Evolutionary conservation across 2,888 invertebrate genomes (phyloP).

Genomic region (Acleris laterana): DNA sequence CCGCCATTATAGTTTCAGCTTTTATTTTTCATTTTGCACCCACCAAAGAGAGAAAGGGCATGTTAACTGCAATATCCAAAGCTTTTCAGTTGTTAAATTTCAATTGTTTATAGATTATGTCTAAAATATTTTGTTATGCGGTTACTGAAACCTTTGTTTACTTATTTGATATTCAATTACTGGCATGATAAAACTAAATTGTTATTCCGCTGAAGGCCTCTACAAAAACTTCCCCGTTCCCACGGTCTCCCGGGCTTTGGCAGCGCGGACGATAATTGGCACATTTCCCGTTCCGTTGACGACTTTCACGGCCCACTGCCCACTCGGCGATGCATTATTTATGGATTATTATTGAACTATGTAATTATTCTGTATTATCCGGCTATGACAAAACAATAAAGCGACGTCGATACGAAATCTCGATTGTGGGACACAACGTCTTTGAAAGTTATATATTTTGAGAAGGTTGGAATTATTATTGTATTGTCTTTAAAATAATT

Average conservation of each 20-base stretch:
- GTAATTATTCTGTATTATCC: conserved; percentile 17
- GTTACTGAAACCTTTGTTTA: conserved; percentile 4
- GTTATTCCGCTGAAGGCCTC: conserved; percentile 23
- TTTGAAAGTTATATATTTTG: too few relatives aligned
- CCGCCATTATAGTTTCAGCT: conserved; percentile 28
- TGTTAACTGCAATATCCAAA: conserved; percentile 2
- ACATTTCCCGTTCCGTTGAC: conserved; percentile 57
- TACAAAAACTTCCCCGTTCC: conserved; percentile 29
- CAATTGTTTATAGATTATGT: neutral
- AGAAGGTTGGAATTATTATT: too few relatives aligned
- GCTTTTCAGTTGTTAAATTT: neutral
- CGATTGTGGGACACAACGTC: neutral
- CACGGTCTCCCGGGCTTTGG: conserved; percentile 7
- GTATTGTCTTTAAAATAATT: too few relatives aligned
- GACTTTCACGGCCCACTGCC: conserved; percentile 51
- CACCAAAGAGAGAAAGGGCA: conserved; percentile 7
- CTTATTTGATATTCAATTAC: conserved; percentile 27
- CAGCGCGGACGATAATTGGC: conserved; percentile 57
- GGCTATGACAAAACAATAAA: conserved; percentile 7
- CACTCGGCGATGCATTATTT: conserved; percentile 46
- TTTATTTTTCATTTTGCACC: conserved; percentile 31
- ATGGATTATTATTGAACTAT: conserved; percentile 28
- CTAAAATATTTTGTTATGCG: too few relatives aligned
- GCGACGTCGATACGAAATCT: neutral
- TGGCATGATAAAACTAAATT: conserved; percentile 32